These are phyloP conservation scores for Puma concolor DNA, from an alignment of 2,113 vertebrate species.

Conservation along the genomic window DNA sequence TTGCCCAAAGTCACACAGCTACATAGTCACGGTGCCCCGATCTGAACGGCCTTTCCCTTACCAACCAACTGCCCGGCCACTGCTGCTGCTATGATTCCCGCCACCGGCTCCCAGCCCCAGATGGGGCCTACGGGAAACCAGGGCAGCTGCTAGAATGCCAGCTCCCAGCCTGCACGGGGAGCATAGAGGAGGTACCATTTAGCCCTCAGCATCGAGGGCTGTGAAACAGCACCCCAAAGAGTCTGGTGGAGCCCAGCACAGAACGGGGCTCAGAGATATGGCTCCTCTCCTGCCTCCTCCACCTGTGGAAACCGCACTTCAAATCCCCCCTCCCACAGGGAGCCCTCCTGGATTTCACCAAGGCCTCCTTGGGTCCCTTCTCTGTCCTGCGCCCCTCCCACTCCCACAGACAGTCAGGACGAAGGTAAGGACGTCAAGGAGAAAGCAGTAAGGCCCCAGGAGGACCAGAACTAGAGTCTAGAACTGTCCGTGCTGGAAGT, in stretches of 20 bases:
- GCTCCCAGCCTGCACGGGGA: neutral
- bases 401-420: neutral
- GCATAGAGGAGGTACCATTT: rapidly evolving
- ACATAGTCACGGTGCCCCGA: neutral
- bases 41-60: neutral
- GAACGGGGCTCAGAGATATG: neutral
- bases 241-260: neutral
- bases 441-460: neutral
- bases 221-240: neutral
- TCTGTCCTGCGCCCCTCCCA: neutral
- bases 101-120: neutral
- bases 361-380: neutral
- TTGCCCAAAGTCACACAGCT: neutral
- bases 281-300: neutral
- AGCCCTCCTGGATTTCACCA: neutral
- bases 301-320: neutral
- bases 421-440: neutral
- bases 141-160: too few relatives aligned
- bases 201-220: neutral
- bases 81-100: neutral
- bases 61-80: too few relatives aligned
- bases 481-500: neutral
- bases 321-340: neutral
- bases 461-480: neutral
- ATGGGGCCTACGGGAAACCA: rapidly evolving